Base-by-base conservation (phyloP, 2,113 vertebrate genomes). In the Archocentrus centrarchus region DNA sequence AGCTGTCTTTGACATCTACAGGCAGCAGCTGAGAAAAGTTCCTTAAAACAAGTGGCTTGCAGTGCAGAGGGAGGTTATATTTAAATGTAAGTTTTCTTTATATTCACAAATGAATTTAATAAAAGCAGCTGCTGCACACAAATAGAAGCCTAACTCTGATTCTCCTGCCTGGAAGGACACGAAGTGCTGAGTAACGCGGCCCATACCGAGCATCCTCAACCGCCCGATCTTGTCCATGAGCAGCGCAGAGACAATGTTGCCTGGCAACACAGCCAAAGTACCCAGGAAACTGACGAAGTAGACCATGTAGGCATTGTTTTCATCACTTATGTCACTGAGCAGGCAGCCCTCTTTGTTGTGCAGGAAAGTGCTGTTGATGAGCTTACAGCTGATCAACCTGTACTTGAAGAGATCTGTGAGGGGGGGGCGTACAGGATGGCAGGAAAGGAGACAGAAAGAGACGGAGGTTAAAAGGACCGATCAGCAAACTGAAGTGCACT, bases 201-300 rank as follows among this genome's bases (percentile, higher is more conserved):
- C 68, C 47, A 55, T 79, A 99, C 98, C 98, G 50, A 99, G 94
- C 98, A 99, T 99, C 84, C 98, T 96, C 41, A 99, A 96, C 44
- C 98, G 97, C 78, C 98, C 98, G 0, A 99, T 98, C 96, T 99
- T 99, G 95, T 99, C 98, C 98, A 99, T 98, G 82, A 99, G 97
- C 90, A 99, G 94, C 1, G 98, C 98, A 0, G 98, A 99, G 86
- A 99, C 98, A 0, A 99, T 99, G 93, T 99, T 99, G 4, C 98
- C 98, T 0, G 98, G 98, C 59, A 99, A 96, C 78, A 99, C 98
- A 0, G 98, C 98, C 94, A 99, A 90, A 2, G 98, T 98, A 79
- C 98, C 98, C 89, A 99, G 82, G 95, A 99, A 99, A 89, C 98
- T 99, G 95, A 99, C 98, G 0, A 99, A 99, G 93, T 99, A 99